Evolutionary conservation across 1,140 invertebrate species (phyloP), one percentile per base, ranked within the genome.

Genomic region (Acromyrmex echinatior): DNA sequence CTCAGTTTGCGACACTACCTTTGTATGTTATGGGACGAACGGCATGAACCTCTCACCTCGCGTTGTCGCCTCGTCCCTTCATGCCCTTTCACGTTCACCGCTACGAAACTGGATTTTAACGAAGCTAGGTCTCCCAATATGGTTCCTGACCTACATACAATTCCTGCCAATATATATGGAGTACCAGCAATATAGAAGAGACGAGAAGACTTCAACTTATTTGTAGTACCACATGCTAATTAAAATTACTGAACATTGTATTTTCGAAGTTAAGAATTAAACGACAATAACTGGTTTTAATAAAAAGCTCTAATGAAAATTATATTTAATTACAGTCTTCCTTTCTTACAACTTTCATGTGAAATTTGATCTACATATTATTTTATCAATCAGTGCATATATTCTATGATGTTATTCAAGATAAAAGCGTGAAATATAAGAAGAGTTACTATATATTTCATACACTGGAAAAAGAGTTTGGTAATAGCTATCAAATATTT

Each of bases 1-100:
- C 89, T 91, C 86, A 90, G 89, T 91, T 90, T 86, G 70, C 14
- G 63, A 63, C 49, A 45, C 45, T 63, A 71, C 87, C 89, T 86
- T 91, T 80, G 77, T 62, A 74, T 28, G 62, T 82, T 35, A 21
- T 18, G 12, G 10, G n/a, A 89, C 51, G 56, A 77, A 65, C 76
- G 76, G 76, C 39, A 49, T 18, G 18, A n/a, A 71, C 21, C 10
- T 21, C 53, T 49, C 25, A 21, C 45, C 80, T 45, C 53, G 39
- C 31, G 45, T 60, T 35, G 21, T 31, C 31, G 21, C 74, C 58
- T 56, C 51, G 49, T 56, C n/a, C 58, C 65, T 49, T 39, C 49
- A 28, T n/a, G 6, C 39, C 70, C 70, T 51, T 51, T 62, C 80
- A 76, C 9, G 45, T 63, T n/a, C 56, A 39, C 31, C 31, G 60